These are phyloP conservation scores for Leptopilina drosophilae DNA, from an alignment of 2,888 invertebrate genomes.

Conservation along the genomic window DNA sequence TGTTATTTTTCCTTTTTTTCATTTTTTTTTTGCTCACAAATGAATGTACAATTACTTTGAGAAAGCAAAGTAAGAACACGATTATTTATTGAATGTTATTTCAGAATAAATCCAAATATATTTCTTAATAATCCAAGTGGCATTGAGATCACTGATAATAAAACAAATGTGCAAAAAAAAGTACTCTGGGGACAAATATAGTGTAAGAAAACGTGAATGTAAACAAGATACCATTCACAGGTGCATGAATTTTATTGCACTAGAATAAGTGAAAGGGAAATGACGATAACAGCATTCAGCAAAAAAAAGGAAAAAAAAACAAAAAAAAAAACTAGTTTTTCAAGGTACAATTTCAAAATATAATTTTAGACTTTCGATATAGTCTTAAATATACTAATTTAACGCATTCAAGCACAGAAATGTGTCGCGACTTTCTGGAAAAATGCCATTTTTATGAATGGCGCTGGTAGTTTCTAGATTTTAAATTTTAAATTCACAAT, in stretches of 20 bases:
- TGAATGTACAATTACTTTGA: too few species aligned
- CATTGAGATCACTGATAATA: slow-evolving; percentile 12
- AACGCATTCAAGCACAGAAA: neutral
- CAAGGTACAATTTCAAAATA: slow-evolving; percentile 37
- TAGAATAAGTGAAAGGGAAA: slow-evolving; percentile 42
- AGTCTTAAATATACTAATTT: neutral
- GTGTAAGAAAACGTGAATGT: slow-evolving; percentile 19
- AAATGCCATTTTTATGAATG: neutral
- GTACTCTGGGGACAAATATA: neutral
- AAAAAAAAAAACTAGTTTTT: slow-evolving; percentile 21
- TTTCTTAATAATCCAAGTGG: neutral
- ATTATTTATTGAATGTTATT: too few species aligned
- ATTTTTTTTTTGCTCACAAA: too few species aligned
- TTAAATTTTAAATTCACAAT: neutral
- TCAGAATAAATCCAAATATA: neutral
- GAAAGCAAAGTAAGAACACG: neutral
- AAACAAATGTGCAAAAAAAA: neutral
- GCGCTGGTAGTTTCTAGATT: neutral
- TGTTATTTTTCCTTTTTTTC: neutral
- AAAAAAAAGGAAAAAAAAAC: neutral
- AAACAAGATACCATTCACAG: slow-evolving; percentile 30
- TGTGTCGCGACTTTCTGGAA: too few species aligned
- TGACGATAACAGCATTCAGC: slow-evolving; percentile 19
- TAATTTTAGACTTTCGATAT: slow-evolving; percentile 20
- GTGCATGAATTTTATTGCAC: slow-evolving; percentile 16